These are phyloP conservation scores for Burhinus bistriatus DNA, from an alignment of 2,113 vertebrate genomes.

Conservation along the genomic window DNA sequence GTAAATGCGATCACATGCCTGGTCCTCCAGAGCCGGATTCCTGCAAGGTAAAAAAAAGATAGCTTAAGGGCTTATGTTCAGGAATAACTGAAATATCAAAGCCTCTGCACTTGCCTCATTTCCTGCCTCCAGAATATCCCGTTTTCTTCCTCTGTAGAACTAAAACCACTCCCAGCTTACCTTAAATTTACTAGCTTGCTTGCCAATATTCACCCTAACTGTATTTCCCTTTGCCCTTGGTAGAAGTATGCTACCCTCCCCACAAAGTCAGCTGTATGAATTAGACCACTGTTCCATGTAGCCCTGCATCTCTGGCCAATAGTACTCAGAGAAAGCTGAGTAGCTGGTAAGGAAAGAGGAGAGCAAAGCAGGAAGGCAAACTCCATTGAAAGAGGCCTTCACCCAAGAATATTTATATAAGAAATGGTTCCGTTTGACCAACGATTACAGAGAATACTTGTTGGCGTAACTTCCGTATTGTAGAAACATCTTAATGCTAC, in stretches of 20 bases:
- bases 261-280: background rate
- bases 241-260: background rate
- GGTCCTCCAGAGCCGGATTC: conserved; percentile 96
- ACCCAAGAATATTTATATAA: background rate
- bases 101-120: background rate
- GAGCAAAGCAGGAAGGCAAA: background rate
- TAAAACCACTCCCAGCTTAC: background rate
- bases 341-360: background rate
- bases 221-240: background rate
- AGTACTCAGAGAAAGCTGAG: background rate
- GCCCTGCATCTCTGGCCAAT: background rate
- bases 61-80: background rate
- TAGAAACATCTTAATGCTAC: background rate
- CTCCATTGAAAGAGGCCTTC: background rate
- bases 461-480: background rate
- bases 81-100: background rate
- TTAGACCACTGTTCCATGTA: background rate
- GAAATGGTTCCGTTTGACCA: background rate
- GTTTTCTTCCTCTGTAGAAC: background rate
- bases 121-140: background rate
- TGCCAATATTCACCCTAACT: background rate
- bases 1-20: conserved; percentile 95
- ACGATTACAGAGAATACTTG: background rate
- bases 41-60: conserved; percentile 55
- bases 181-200: background rate